Evolutionary conservation across 1,140 invertebrate species (phyloP).

Genomic region (Glomeris maerens): DNA sequence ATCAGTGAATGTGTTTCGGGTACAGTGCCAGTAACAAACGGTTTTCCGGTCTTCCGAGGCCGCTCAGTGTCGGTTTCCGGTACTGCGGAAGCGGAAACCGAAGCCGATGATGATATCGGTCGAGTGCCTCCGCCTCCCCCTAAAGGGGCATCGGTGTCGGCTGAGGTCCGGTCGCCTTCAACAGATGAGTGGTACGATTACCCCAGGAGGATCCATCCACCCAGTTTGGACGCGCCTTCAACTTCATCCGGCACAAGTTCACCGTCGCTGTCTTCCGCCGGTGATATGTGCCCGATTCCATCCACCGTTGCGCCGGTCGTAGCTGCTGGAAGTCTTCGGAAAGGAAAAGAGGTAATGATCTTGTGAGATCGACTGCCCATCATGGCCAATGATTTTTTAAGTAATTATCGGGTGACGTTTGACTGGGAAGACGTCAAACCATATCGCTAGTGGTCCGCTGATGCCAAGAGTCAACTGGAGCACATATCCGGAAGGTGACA

Average conservation of each 20-base stretch:
- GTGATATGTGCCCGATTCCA: no score
- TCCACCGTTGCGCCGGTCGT: no score
- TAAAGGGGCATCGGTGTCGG: no score
- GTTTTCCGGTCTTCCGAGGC: constrained; percentile 9
- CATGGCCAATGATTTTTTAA: no score
- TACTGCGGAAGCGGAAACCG: constrained; percentile 8
- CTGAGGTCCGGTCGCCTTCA: constrained; percentile 9
- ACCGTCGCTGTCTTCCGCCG: no score
- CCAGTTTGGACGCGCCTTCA: not conserved
- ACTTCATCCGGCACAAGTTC: constrained; percentile 11
- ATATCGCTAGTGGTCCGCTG: constrained; percentile 19
- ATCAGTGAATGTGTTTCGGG: constrained; percentile 79
- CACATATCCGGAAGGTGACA: constrained; percentile 32
- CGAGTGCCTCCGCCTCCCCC: constrained; percentile 16
- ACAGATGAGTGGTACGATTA: constrained; percentile 18
- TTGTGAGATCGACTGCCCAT: no score
- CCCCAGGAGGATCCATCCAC: constrained; percentile 11
- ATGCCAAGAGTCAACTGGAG: constrained; percentile 38
- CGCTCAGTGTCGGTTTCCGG: constrained; percentile 6
- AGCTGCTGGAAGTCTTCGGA: no score
- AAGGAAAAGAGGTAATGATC: no score
- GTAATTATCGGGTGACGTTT: no score
- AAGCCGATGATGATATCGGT: constrained; percentile 13
- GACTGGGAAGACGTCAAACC: no score
- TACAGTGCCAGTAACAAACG: constrained; percentile 34